phyloP scores from a whole-genome alignment of 2,888 invertebrate genomes.

The Horisme vitalbata region DNA sequence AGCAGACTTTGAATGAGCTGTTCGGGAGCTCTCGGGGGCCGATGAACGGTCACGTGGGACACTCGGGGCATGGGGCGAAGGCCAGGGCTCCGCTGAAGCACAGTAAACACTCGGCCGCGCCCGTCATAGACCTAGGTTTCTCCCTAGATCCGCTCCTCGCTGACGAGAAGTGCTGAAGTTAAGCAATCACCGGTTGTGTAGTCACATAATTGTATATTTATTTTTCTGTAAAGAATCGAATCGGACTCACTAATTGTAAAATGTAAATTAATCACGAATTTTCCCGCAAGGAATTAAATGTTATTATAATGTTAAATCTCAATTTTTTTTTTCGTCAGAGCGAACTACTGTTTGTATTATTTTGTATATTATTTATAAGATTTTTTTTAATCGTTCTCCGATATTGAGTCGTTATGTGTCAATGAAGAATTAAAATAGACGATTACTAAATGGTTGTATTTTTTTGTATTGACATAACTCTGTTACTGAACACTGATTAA shows the following conservation, averaged over 20 bases:
- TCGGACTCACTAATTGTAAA: constrained; percentile 60
- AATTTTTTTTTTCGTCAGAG: constrained; percentile 64
- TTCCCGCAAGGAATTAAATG: constrained; percentile 62
- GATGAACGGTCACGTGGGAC: constrained; percentile 58
- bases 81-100: constrained; percentile 43
- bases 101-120: constrained; percentile 51
- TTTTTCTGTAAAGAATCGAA: constrained; percentile 73
- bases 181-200: constrained; percentile 73
- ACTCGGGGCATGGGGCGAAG: constrained; percentile 36
- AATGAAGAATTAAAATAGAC: constrained; percentile 64
- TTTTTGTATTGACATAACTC: constrained; percentile 74
- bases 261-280: constrained; percentile 71
- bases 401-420: constrained; percentile 55
- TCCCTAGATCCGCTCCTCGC: constrained; percentile 74
- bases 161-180: constrained; percentile 75
- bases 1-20: constrained; percentile 62
- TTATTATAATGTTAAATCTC: constrained; percentile 73
- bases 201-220: constrained; percentile 77
- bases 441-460: constrained; percentile 76
- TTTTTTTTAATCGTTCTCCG: constrained; percentile 67
- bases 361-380: constrained; percentile 83
- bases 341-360: constrained; percentile 79
- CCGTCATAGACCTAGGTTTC: constrained; percentile 69
- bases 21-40: constrained; percentile 56
- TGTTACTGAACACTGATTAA: constrained; percentile 73